A percentile compares a stretch with the other conserved stretches of the same genome.
Evolutionary conservation across 1,140 invertebrate genomes (phyloP).

Genomic region (Sesamia nonagrioides): DNA sequence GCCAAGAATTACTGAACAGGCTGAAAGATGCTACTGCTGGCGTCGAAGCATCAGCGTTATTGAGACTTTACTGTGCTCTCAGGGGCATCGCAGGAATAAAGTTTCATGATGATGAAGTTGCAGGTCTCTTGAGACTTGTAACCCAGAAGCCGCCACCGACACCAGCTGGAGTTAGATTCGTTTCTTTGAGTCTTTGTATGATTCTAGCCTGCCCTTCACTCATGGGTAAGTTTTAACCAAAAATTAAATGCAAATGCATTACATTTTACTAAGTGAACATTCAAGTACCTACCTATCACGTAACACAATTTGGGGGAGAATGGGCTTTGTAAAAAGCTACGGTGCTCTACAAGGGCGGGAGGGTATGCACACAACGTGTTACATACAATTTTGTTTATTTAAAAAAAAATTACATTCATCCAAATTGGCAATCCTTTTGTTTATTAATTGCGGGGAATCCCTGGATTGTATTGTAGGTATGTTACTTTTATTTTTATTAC

Average conservation of each 20-base stretch:
- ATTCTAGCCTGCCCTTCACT: slow-evolving; percentile 97
- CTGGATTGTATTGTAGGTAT: no score
- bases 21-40: slow-evolving; percentile 80
- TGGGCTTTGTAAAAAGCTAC: no score
- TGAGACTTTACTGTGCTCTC: slow-evolving; percentile 95
- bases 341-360: no score
- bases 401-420: no score
- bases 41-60: slow-evolving; percentile 79
- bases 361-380: no score
- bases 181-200: slow-evolving; percentile 97
- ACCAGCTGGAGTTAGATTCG: slow-evolving; percentile 96
- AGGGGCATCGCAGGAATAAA: slow-evolving; percentile 97
- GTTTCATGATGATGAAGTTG: slow-evolving; percentile 97
- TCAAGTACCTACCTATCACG: no score
- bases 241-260: neutral
- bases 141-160: slow-evolving; percentile 96
- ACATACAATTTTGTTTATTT: no score
- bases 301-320: no score
- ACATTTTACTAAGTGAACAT: no score
- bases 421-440: no score
- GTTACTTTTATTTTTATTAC: no score
- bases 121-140: slow-evolving; percentile 93
- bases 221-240: slow-evolving; percentile 87
- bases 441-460: no score
- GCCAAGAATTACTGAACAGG: slow-evolving; percentile 93